Percentiles rank a stretch among this genome's conserved stretches.
Conservation (phyloP, 2,888 invertebrate species). For the Leistus spinibarbis region DNA sequence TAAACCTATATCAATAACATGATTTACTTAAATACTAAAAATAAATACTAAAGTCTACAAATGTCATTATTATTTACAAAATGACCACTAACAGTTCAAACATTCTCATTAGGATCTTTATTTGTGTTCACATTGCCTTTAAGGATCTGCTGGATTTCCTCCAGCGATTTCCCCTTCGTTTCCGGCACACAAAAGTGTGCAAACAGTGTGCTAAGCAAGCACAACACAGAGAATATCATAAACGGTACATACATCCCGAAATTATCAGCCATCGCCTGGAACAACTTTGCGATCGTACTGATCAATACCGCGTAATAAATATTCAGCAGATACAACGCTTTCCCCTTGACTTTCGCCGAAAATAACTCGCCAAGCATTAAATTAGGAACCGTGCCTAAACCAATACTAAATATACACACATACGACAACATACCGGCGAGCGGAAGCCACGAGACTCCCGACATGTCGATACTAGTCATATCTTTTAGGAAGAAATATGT, state of each 20-base stretch:
- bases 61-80: constrained; percentile 13
- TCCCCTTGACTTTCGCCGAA: constrained; percentile 49
- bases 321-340: constrained; percentile 47
- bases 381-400: constrained; percentile 49
- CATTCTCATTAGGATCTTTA: constrained; percentile 31
- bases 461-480: constrained; percentile 43
- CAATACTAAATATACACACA: constrained; percentile 46
- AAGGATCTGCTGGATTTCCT: constrained; percentile 51
- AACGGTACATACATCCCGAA: constrained; percentile 49
- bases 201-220: constrained; percentile 44
- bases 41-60: not conserved
- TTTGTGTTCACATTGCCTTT: constrained; percentile 41
- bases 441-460: constrained; percentile 48
- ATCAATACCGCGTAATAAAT: constrained; percentile 46
- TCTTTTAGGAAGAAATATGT: constrained; percentile 47
- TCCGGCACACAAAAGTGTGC: constrained; percentile 49
- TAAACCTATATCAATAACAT: not conserved
- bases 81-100: not conserved
- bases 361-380: constrained; percentile 51
- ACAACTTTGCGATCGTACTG: constrained; percentile 47
- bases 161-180: constrained; percentile 52
- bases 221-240: constrained; percentile 45
- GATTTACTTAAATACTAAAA: not conserved
- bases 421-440: constrained; percentile 49
- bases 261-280: constrained; percentile 48